phyloP scores from a whole-genome alignment of 1,140 invertebrate genomes.

The Heliconius melpomene region DNA sequence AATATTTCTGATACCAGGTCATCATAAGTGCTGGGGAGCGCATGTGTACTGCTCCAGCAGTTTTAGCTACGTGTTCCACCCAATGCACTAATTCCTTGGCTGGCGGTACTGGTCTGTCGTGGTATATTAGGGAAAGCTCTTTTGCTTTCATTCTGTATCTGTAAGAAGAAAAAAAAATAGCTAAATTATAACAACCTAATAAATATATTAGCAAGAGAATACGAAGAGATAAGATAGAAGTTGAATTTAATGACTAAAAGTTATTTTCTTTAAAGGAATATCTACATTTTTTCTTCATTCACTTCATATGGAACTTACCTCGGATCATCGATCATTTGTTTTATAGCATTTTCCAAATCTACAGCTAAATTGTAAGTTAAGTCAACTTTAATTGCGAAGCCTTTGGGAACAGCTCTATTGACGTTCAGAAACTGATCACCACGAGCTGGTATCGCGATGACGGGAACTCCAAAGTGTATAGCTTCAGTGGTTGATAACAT shows the following conservation, averaged over 20 bases:
- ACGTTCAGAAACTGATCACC: conserved; percentile 83
- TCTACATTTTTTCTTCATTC: background rate
- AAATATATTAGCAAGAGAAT: no score
- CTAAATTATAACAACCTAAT: no score
- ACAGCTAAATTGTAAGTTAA: conserved; percentile 36
- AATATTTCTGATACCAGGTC: conserved; percentile 37
- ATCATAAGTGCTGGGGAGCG: conserved; percentile 36
- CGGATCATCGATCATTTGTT: conserved; percentile 39
- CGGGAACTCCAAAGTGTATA: conserved; percentile 83
- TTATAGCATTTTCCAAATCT: conserved; percentile 39
- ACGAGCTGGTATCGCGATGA: conserved; percentile 85
- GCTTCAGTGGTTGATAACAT: conserved; percentile 84
- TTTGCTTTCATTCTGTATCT: conserved; percentile 35
- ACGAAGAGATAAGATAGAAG: no score
- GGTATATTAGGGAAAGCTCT: conserved; percentile 42
- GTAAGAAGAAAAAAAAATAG: background rate
- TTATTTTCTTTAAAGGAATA: no score
- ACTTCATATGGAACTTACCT: conserved; percentile 29
- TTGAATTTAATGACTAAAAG: no score
- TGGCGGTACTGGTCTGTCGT: conserved; percentile 36
- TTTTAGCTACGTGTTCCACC: conserved; percentile 40
- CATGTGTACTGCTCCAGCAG: conserved; percentile 39
- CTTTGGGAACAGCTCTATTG: conserved; percentile 60
- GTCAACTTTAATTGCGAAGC: conserved; percentile 61
- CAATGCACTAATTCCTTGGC: conserved; percentile 37